phyloP scores from a whole-genome alignment of 2,888 invertebrate species.

The Timema podura region DNA sequence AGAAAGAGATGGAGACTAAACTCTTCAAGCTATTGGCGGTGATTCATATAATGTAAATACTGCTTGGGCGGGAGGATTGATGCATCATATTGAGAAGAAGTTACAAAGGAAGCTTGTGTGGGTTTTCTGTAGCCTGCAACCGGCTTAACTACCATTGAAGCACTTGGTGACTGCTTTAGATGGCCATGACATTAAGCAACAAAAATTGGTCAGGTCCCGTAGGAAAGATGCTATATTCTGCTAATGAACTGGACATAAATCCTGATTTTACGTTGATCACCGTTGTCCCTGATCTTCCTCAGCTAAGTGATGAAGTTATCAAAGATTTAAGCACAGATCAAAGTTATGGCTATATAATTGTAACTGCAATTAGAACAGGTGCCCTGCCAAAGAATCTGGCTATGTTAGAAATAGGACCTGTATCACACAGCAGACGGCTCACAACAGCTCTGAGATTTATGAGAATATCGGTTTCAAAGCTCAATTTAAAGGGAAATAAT shows the following conservation, averaged over 20 bases:
- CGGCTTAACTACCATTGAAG: neutral
- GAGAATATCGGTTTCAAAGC: neutral
- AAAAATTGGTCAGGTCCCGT: neutral
- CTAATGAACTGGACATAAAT: neutral
- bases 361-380: neutral
- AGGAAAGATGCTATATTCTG: neutral
- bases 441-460: neutral
- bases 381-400: neutral
- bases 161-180: neutral
- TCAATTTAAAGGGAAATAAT: neutral
- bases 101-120: neutral
- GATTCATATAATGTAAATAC: constrained; percentile 1
- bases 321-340: too few relatives aligned
- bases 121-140: neutral
- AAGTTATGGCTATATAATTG: too few relatives aligned
- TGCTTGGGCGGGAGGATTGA: neutral
- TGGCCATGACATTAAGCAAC: neutral
- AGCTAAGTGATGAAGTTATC: neutral
- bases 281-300: neutral
- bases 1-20: too few relatives aligned
- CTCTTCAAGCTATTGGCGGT: too few relatives aligned
- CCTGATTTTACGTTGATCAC: neutral
- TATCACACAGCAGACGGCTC: neutral
- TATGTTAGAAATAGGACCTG: neutral
- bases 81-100: neutral